Base-by-base conservation (phyloP, 1,140 invertebrate species). In the Diachasma alloeum region DNA sequence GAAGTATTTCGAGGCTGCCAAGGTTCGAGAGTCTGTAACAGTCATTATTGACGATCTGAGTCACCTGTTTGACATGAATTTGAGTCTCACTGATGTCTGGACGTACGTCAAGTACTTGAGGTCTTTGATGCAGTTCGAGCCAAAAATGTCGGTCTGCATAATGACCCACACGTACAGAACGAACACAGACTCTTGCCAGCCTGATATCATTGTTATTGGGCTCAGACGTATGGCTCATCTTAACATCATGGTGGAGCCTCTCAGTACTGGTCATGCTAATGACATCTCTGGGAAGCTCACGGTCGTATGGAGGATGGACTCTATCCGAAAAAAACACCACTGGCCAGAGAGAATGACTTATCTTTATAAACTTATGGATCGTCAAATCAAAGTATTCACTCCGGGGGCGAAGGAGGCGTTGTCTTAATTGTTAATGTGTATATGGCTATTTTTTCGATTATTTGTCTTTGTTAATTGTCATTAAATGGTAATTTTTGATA, bases 41-140 rank as follows among this genome's bases (percentile, higher is more conserved):
- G 83, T 95, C 37, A 90, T 95, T 70, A 90, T 95, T 70, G 94
- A 95, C 81, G 94, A 94, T 81, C 75, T 95, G 15, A 93, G 92
- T 73, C 92, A 94, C 84, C 87, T 95, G 13, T 90, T 93, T 80
- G 92, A 94, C 85, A 84, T 94, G 72, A 90, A 91, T 73, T 90
- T 91, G 19, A 89, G 83, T 82, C 75, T 92, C 0, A 87, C 81
- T 76, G 87, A 92, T 77, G 86, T 92, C 4, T 90, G 92, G 81
- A 84, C 80, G 85, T 93, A 91, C 86, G 85, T 90, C 69, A 91
- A 89, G 84, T 91, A 81, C 80, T 87, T 88, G 70, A 87, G 78
- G 77, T 88, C 80, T 9, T 88, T 87, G 76, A 85, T 89, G 78
- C 88, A 85, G 56, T 87, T 72, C 3, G 76, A 85, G 19, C 81